Conservation (phyloP, 2,888 invertebrate species). For the Nasonia oneida region DNA sequence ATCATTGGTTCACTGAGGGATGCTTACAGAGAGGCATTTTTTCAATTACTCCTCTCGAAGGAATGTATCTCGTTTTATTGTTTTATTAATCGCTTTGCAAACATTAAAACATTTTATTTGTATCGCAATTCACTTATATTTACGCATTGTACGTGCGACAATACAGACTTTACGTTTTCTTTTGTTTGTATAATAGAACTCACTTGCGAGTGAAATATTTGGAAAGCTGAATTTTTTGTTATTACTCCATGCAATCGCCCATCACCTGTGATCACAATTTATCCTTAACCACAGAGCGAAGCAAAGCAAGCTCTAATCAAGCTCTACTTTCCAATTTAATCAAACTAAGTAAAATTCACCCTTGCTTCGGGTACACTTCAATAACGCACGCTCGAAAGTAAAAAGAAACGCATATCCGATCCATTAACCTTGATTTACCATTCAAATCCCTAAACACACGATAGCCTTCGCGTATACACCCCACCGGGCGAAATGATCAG, state of each 20-base stretch:
- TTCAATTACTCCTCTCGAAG: background rate
- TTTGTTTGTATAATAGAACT: background rate
- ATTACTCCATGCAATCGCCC: background rate
- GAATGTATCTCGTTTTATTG: background rate
- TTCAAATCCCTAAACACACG: background rate
- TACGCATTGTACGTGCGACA: background rate
- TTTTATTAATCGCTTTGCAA: background rate
- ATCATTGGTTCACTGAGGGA: background rate
- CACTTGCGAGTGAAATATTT: background rate
- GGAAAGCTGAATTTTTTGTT: background rate
- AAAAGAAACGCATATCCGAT: background rate
- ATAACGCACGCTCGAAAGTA: background rate
- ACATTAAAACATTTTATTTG: background rate
- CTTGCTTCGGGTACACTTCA: background rate
- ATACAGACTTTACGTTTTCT: background rate
- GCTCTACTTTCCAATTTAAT: background rate
- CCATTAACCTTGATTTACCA: background rate
- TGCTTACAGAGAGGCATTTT: background rate
- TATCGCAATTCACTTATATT: background rate
- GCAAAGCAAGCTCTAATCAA: background rate
- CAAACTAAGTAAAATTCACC: background rate
- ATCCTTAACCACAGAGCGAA: background rate
- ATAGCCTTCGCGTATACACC: background rate
- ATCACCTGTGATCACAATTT: background rate
- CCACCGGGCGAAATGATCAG: background rate